Base-by-base conservation (phyloP, 1,140 invertebrate genomes). In the Sipha flava region DNA sequence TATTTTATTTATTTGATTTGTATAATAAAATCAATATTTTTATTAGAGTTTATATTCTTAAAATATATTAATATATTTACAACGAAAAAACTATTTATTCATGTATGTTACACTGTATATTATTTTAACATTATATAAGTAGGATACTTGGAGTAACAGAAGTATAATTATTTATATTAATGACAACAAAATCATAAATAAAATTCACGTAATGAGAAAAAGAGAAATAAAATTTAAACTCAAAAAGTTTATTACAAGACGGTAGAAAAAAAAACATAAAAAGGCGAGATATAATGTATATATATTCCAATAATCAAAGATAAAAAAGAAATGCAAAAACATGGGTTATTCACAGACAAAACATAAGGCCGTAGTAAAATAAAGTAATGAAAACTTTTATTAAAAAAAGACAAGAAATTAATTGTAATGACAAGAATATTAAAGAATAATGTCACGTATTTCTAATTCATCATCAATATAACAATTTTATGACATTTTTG, bases 291-390 rank as follows among this genome's bases (percentile, higher is more conserved):
- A 66, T 34, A 40, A 40, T 23, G 40, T 37, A 66, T 43, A 59
- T 66, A 66, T 43, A 66, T 26, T 66, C 21, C 64, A 43, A 66
- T 43, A 66, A 66, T 66, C 64, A 66, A 66, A 66, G 64, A 66
- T 12, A 43, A 66, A 23, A 43, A 43, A 5, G 3, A 43, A 66
- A 66, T 23, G 21, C 21, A 21, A 64, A 43, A 66, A 66, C 34
- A 43, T 66, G 37, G 14, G 40, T 43, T 26, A 66, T 66, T 43
- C 37, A 26, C n/a, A 16, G 12, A 7, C 1, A 43, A 66, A 66
- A 43, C 64, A 43, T 43, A 66, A 66, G 21, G 21, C 37, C 26
- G 7, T 66, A 43, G n/a, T n/a, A 64, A 62, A 66, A 66, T 16
- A 2, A 43, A 23, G 64, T 37, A 66, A 43, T 26, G 37, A 66